Conservation (phyloP, 1,140 invertebrate species). For the Dendroctonus ponderosae region DNA sequence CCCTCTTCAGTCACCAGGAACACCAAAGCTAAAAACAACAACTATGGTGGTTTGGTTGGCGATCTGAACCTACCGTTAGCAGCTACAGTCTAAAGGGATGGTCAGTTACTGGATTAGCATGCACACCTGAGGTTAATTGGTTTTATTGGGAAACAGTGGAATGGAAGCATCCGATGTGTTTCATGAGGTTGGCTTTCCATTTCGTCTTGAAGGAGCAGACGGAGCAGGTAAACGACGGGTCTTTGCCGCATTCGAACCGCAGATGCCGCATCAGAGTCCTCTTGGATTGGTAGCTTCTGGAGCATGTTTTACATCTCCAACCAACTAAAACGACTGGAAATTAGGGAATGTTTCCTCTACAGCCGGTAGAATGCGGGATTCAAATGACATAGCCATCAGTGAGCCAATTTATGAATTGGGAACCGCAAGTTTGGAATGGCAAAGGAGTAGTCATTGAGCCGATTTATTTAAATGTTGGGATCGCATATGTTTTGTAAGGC, state of each 20-base stretch:
- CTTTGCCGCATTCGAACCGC: slow-evolving; percentile 55
- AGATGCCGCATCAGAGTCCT: slow-evolving; percentile 54
- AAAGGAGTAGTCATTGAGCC: too few species aligned
- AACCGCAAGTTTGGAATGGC: too few species aligned
- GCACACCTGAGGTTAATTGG: too few species aligned
- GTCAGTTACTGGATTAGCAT: too few species aligned
- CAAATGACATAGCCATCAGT: not conserved
- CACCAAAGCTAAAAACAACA: slow-evolving; percentile 23
- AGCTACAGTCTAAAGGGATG: too few species aligned
- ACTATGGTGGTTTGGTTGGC: not conserved
- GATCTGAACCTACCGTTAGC: too few species aligned
- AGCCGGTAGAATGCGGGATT: not conserved
- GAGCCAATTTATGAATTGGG: not conserved
- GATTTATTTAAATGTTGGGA: not conserved
- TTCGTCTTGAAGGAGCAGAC: slow-evolving; percentile 46
- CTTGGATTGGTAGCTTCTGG: slow-evolving; percentile 45
- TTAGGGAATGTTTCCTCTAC: not conserved
- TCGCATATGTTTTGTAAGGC: slow-evolving; percentile 35
- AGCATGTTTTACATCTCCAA: slow-evolving; percentile 10
- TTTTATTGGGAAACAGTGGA: not conserved
- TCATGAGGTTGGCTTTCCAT: slow-evolving; percentile 49
- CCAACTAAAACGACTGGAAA: slow-evolving; percentile 4
- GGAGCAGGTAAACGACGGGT: slow-evolving; percentile 64
- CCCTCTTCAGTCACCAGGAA: slow-evolving; percentile 31
- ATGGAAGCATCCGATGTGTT: slow-evolving; percentile 41